Evolutionary conservation across 2,888 invertebrate genomes (phyloP), one percentile per base, ranked within the genome.

Genomic region (Acronicta leporina): DNA sequence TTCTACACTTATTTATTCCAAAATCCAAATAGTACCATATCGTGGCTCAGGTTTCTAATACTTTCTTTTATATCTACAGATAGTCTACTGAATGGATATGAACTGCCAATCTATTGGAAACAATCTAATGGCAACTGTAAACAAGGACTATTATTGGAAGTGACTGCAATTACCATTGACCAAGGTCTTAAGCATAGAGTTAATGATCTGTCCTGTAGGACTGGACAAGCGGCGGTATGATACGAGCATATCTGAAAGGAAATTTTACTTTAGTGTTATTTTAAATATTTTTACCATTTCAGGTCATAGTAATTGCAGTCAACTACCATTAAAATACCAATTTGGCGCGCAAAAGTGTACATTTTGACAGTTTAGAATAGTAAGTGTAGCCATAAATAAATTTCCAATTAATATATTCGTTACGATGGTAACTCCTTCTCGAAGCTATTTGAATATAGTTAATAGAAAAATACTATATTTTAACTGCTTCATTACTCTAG

Each of bases 191-290:
- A 92, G 74, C 77, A 92, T 79, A 81, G 79, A 76, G 77, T 85
- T 87, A 69, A 91, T 68, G 49, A 92, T 85, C 76, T 89, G 89
- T 75, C 87, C 85, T 62, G 90, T 87, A 41, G 90, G 88, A 81
- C 83, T 86, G 75, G 85, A 78, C 77, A 80, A 67, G 64, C 87
- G 85, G 74, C 85, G 86, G 80, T 87, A 89, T 64, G 72, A 69
- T 68, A 92, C 70, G 78, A 94, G 87, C 86, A 89, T 83, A 91
- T 94, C 93, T 94, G 93, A 89, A 94, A 92, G 65, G 74, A 93
- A 91, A 88, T 76, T 81, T 63, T 46, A 73, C 53, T 82, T 85
- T 82, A 83, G 75, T 73, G 33, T 58, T 63, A 46, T 47, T 15
- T 13, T 50, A 8, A 41, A 50, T 0, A 47, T 7, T 15, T 5